phyloP scores from a whole-genome alignment of 2,888 invertebrate species.

The Dysmachus trigonus region DNA sequence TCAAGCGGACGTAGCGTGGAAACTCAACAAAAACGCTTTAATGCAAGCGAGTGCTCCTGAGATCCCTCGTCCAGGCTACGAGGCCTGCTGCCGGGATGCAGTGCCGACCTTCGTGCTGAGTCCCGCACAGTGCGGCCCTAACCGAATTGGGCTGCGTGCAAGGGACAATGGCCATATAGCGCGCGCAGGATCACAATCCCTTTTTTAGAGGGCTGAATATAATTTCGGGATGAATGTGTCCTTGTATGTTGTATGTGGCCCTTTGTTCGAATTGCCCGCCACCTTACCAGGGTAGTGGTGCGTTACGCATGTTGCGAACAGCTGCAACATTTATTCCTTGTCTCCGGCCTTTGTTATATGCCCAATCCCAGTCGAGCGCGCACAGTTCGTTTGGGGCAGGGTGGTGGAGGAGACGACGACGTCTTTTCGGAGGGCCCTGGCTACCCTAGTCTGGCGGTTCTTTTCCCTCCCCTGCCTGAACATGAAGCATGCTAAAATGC shows the following conservation, averaged over 20 bases:
- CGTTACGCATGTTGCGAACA: slow-evolving; percentile 39
- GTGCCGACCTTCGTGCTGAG: neutral
- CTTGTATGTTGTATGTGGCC: neutral
- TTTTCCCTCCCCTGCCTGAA: neutral
- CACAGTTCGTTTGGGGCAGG: neutral
- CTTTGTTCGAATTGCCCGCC: neutral
- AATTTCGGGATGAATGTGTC: slow-evolving; percentile 23
- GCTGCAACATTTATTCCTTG: slow-evolving; percentile 36
- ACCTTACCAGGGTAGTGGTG: slow-evolving; percentile 22
- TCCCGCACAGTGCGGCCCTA: neutral
- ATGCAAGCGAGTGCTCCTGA: neutral
- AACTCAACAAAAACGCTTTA: neutral
- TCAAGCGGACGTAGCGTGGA: neutral
- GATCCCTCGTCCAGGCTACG: neutral
- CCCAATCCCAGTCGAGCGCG: neutral
- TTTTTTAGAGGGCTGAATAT: neutral
- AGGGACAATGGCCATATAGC: slow-evolving; percentile 12
- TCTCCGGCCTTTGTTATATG: neutral
- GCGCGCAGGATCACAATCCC: slow-evolving; percentile 34
- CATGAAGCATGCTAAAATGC: neutral
- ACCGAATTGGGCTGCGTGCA: slow-evolving; percentile 13
- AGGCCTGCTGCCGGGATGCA: neutral
- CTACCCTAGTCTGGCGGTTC: slow-evolving; percentile 1
- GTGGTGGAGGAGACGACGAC: neutral
- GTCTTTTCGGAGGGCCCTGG: neutral